Base-by-base conservation (phyloP, 2,113 vertebrate species). In the Haemorhous mexicanus region DNA sequence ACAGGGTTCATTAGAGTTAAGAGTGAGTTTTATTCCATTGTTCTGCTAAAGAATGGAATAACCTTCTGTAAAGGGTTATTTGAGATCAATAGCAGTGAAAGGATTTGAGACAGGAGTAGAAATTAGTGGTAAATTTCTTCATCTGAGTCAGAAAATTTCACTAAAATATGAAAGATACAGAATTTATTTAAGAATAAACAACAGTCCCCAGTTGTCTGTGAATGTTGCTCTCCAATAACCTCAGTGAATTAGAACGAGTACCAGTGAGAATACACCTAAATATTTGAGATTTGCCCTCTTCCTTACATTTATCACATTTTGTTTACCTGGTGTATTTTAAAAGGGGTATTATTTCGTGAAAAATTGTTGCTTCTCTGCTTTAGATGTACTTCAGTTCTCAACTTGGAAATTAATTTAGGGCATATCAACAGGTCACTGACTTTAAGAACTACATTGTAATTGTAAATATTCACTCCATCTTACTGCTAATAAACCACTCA, bases 291-390 rank as follows among this genome's bases (percentile, higher is more conserved):
- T 82, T 27, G 6, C 6, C 16, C 28, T n/a, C 10, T 64, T 74
- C 26, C 28, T 68, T 53, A 50, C 22, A 59, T 62, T 86, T 44
- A 37, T 68, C 26, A 24, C 58, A 84, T 86, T 81, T 96, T 93
- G 24, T 63, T 77, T 96, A 69, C 11, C 68, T 61, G 7, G 4
- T 26, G 4, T 56, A 58, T n/a, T 70, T 81, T 53, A 43, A 70
- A 84, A 49, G 50, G 52, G 16, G 30, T 69, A 50, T 86, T 92
- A 74, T 44, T 62, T 78, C 87, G 67, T 79, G 75, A 95, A 86
- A 96, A 97, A 94, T 63, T 37, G 82, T 87, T 74, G 67, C 88
- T 35, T 95, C 90, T 85, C 86, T 89, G 93, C 79, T 97, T 96
- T 87, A 89, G 67, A 75, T 79, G 93, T 16, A 95, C 61, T 93